These are phyloP conservation scores for Gobio gobio DNA, from an alignment of 2,113 vertebrate genomes.

Conservation along the genomic window DNA sequence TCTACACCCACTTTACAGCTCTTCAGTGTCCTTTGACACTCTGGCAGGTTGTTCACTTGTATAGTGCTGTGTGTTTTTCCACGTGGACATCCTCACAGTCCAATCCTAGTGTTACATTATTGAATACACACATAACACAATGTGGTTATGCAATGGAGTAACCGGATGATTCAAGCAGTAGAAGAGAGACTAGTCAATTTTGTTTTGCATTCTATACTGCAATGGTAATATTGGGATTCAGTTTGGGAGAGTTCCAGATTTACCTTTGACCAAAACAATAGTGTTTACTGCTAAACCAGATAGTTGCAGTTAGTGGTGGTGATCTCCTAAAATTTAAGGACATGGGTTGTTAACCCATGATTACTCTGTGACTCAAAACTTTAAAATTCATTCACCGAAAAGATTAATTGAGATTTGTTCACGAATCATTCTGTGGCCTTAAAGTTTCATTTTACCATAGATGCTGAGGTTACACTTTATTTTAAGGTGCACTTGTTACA, in stretches of 20 bases:
- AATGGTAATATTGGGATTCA: background rate
- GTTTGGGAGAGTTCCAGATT: background rate
- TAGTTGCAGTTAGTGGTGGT: background rate
- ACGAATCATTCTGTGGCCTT: background rate
- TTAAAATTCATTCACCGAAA: background rate
- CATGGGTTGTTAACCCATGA: background rate
- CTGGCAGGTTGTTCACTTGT: slow-evolving; percentile 16
- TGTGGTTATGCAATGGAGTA: slow-evolving; percentile 9
- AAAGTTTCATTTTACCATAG: background rate
- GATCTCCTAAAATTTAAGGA: background rate
- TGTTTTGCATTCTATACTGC: background rate
- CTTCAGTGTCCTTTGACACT: slow-evolving; percentile 18
- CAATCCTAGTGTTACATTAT: slow-evolving; percentile 5
- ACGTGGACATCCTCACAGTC: background rate
- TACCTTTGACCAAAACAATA: background rate
- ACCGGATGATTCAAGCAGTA: background rate
- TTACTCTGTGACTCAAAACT: background rate
- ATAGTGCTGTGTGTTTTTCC: slow-evolving; percentile 14
- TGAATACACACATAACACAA: background rate
- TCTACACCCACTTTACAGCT: background rate
- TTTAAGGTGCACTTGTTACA: too few relatives aligned
- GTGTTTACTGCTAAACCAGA: background rate
- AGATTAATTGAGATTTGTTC: background rate
- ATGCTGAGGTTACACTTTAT: too few relatives aligned
- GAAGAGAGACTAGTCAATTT: background rate